phyloP scores from a whole-genome alignment of 1,140 invertebrate genomes.

The Heliconius hermathena region DNA sequence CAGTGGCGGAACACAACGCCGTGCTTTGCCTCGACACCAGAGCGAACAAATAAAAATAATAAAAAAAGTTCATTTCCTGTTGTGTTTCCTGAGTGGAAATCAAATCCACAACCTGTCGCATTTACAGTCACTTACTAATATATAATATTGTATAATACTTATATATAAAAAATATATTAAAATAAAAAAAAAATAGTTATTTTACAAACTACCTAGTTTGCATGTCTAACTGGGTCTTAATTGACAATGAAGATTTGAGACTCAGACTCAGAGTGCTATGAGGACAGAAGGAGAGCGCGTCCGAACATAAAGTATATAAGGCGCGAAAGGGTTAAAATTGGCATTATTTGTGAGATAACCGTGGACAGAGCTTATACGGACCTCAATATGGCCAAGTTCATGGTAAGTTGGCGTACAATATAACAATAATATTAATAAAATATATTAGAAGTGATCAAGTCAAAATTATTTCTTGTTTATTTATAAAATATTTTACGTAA shows the following conservation, averaged over 20 bases:
- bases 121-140: no score
- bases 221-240: neutral
- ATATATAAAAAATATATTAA: neutral
- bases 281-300: slow-evolving; percentile 21
- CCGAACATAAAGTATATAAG: slow-evolving; percentile 16
- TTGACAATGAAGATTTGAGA: neutral
- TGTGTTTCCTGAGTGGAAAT: no score
- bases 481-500: neutral
- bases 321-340: slow-evolving; percentile 18
- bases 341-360: slow-evolving; percentile 21
- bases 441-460: neutral
- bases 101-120: no score
- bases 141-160: no score
- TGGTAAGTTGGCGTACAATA: slow-evolving; percentile 32
- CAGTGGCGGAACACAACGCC: no score
- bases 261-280: neutral
- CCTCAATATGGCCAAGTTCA: slow-evolving; percentile 39
- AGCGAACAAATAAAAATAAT: no score
- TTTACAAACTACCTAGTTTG: neutral
- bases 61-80: no score
- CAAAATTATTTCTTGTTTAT: neutral
- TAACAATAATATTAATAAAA: neutral
- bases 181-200: neutral
- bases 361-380: slow-evolving; percentile 6
- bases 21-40: no score